A percentile compares a stretch with the other conserved stretches of the same genome.
These are phyloP conservation scores for Astyanax mexicanus DNA, from an alignment of 2,797 vertebrate species.

Conservation along the genomic window DNA sequence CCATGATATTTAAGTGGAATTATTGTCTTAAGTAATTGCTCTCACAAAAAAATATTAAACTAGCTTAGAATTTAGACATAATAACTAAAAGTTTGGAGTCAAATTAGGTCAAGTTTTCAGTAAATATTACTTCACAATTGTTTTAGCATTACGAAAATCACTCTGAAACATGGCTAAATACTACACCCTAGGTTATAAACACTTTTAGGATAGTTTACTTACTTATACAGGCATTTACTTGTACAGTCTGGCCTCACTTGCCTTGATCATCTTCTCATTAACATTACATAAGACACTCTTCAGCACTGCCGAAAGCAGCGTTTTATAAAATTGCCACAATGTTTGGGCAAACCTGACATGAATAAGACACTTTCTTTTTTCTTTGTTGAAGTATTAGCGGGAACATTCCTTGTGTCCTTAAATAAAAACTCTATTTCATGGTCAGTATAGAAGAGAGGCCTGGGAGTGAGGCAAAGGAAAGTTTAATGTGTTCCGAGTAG, in stretches of 20 bases:
- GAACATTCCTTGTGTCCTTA: neutral
- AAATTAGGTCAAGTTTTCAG: no score
- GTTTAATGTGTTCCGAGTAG: constrained; percentile 21
- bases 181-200: no score
- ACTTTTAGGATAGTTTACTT: no score
- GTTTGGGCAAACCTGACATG: neutral
- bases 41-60: no score
- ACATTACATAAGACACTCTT: neutral
- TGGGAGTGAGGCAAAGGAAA: neutral
- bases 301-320: neutral
- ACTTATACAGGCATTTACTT: no score
- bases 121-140: no score
- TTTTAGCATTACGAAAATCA: no score
- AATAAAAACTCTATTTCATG: neutral
- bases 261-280: neutral
- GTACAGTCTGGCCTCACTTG: neutral
- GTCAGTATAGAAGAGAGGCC: constrained; percentile 8
- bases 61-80: no score
- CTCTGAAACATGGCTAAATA: no score
- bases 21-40: no score
- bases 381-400: neutral
- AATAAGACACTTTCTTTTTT: neutral
- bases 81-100: no score
- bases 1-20: no score
- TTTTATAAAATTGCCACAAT: neutral